These are phyloP conservation scores for Cydia splendana DNA, from an alignment of 1,140 invertebrate genomes.

Conservation along the genomic window DNA sequence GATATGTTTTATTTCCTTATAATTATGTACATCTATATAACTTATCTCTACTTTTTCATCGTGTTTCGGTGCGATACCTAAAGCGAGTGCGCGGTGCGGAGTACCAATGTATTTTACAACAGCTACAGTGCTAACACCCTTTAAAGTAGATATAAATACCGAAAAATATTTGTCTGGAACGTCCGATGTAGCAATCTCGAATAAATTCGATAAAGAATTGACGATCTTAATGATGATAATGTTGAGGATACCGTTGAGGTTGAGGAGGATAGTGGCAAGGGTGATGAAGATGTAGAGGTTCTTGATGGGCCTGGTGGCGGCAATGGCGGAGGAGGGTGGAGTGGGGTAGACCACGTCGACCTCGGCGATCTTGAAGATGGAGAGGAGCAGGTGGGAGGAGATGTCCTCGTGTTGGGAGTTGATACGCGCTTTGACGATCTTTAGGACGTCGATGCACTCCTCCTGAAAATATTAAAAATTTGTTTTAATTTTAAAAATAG, in stretches of 20 bases:
- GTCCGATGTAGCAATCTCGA: conserved; percentile 41
- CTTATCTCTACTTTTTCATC: conserved; percentile 56
- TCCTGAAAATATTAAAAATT: conserved; percentile 82
- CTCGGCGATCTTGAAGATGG: conserved; percentile 95
- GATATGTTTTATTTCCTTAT: conserved; percentile 75
- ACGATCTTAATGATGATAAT: conserved; percentile 49
- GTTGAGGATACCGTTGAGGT: conserved; percentile 48
- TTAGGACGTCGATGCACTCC: conserved; percentile 89
- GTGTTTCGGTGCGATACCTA: conserved; percentile 63
- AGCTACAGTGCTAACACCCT: conserved; percentile 60
- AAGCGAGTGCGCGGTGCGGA: conserved; percentile 72
- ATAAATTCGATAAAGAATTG: conserved; percentile 73
- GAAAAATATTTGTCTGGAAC: conserved; percentile 70
- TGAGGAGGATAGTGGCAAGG: conserved; percentile 57
- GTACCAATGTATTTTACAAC: conserved; percentile 60
- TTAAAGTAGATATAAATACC: conserved; percentile 71
- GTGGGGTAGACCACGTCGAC: conserved; percentile 86
- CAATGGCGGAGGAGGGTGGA: conserved; percentile 64
- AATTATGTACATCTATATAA: conserved; percentile 67
- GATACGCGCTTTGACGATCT: conserved; percentile 90
- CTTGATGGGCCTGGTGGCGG: conserved; percentile 48
- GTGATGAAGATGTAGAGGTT: conserved; percentile 59
- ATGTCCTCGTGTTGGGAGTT: conserved; percentile 91
- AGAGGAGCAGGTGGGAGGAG: conserved; percentile 90
- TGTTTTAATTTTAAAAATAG: not conserved